A percentile compares a stretch with the other conserved stretches of the same genome.
These are phyloP conservation scores for Drosophila nebulosa DNA, from an alignment of 1,140 invertebrate genomes.

Conservation along the genomic window DNA sequence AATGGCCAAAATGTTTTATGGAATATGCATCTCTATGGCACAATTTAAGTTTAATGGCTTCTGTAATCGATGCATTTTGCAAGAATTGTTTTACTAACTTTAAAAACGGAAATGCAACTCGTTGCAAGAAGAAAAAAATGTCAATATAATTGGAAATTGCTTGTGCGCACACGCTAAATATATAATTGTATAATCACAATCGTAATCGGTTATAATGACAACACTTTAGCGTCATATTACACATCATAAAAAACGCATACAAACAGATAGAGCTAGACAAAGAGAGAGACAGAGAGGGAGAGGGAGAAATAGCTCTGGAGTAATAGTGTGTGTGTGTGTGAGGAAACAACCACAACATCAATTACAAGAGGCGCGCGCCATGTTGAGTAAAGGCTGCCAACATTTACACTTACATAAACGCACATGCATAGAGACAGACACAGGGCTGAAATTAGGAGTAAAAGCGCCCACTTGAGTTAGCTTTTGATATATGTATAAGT, in stretches of 20 bases:
- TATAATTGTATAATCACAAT: conserved; percentile 60
- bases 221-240: conserved; percentile 62
- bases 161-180: neutral
- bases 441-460: neutral
- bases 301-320: too few relatives aligned
- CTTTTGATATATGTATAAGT: neutral
- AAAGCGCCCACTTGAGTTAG: neutral
- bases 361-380: conserved; percentile 37
- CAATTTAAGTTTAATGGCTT: neutral
- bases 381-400: conserved; percentile 30
- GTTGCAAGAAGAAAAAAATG: neutral
- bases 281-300: conserved; percentile 6
- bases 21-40: neutral
- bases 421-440: neutral
- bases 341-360: conserved; percentile 40
- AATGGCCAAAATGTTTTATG: neutral
- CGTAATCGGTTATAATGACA: conserved; percentile 65
- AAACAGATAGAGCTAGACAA: neutral
- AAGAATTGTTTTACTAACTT: neutral
- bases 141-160: neutral
- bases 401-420: conserved; percentile 7
- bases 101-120: neutral
- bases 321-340: neutral
- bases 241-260: conserved; percentile 51
- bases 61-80: neutral